Percentiles rank a stretch among this genome's conserved stretches.
Evolutionary conservation across 2,113 vertebrate genomes (phyloP).

Genomic region (Callipepla squamata): DNA sequence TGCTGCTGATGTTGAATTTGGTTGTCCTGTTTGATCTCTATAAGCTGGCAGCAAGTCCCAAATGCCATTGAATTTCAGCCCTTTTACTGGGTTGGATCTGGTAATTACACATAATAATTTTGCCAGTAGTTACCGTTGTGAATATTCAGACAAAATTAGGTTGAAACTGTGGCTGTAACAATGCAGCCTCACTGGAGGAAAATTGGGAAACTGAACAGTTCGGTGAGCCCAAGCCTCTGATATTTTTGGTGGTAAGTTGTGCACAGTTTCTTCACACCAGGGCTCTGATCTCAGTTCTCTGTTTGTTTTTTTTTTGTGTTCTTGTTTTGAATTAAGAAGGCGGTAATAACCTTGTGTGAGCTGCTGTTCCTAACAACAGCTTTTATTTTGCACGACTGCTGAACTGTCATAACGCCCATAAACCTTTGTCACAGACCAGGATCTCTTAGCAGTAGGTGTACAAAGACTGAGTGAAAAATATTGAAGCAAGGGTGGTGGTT

Average conservation of each 20-base stretch:
- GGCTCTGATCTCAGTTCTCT: not conserved
- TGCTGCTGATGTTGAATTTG: not conserved
- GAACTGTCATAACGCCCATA: accelerated
- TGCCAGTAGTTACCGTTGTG: not conserved
- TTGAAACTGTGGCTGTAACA: not conserved
- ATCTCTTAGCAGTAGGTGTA: accelerated
- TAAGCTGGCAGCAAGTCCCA: not conserved
- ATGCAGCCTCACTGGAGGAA: not conserved
- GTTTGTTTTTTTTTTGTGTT: not conserved
- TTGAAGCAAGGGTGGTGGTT: not conserved
- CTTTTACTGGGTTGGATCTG: not conserved
- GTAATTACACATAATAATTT: not conserved
- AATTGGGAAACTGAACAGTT: not conserved
- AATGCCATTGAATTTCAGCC: accelerated
- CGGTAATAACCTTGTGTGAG: not conserved
- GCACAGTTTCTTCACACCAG: not conserved
- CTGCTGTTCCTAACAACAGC: not conserved
- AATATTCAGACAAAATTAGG: not conserved
- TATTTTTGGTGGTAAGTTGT: not conserved
- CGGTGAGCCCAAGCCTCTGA: not conserved
- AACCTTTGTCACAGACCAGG: not conserved
- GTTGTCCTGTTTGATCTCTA: not conserved
- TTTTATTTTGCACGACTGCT: not conserved
- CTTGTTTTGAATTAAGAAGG: not conserved
- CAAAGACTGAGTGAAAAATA: not conserved